phyloP scores from a whole-genome alignment of 2,113 vertebrate genomes.

The Sialia sialis region DNA sequence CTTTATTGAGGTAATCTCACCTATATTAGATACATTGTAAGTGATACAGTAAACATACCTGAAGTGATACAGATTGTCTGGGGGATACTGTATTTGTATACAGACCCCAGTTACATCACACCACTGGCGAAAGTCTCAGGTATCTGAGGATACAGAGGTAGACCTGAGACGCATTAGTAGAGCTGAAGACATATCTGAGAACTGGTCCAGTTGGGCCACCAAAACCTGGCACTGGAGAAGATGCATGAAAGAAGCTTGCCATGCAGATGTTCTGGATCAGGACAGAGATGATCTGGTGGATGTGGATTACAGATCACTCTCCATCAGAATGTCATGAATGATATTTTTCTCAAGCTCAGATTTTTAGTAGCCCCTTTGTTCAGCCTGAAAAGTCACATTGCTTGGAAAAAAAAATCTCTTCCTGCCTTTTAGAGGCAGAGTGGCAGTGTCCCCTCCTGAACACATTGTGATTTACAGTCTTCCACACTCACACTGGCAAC shows the following conservation, averaged over 20 bases:
- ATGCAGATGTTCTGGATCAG: not conserved
- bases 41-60: not conserved
- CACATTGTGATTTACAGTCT: slow-evolving; percentile 30
- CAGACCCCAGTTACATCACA: not conserved
- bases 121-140: not conserved
- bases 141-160: not conserved
- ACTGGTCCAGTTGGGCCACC: not conserved
- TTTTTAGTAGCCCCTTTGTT: slow-evolving; percentile 9
- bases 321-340: not conserved
- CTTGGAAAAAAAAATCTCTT: not conserved
- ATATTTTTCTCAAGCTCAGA: not conserved
- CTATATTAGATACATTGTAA: not conserved
- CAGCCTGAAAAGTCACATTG: not conserved
- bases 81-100: not conserved
- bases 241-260: not conserved
- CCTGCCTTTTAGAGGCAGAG: slow-evolving; percentile 23
- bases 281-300: not conserved
- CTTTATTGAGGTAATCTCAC: not conserved
- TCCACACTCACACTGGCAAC: not conserved
- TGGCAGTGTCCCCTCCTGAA: slow-evolving; percentile 35
- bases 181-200: not conserved
- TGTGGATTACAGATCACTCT: not conserved
- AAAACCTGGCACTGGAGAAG: not conserved
- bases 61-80: not conserved
- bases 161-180: not conserved